phyloP scores from a whole-genome alignment of 2,888 invertebrate species.

The Geophilus truncorum region DNA sequence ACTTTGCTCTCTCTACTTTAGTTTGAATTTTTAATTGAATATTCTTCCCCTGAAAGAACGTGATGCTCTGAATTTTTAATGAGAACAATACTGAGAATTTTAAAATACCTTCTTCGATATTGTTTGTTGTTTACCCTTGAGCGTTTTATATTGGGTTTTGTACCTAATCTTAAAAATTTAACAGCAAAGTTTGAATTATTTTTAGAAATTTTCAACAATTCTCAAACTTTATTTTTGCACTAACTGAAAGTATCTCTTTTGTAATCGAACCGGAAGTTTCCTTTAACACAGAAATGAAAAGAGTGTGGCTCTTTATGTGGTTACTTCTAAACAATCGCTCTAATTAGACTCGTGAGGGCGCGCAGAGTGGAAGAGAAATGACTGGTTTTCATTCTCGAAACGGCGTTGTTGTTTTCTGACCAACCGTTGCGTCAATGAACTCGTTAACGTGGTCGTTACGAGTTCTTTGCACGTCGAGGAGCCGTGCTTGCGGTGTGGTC shows the following conservation, averaged over 20 bases:
- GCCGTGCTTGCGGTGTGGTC: background rate
- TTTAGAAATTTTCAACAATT: background rate
- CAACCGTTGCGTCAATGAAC: background rate
- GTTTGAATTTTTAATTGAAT: background rate
- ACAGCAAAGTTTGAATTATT: background rate
- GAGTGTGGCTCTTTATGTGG: background rate
- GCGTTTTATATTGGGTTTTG: too few species aligned
- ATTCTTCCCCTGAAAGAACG: background rate
- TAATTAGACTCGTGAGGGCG: background rate
- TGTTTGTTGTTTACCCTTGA: background rate
- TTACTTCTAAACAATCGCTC: background rate
- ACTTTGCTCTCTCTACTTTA: background rate
- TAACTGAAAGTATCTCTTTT: too few species aligned
- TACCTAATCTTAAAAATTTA: too few species aligned
- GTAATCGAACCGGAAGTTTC: too few species aligned
- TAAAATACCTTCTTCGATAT: background rate
- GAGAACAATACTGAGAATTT: background rate
- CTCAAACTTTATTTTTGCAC: too few species aligned
- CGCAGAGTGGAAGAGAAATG: background rate
- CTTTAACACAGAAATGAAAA: too few species aligned
- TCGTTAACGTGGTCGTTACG: background rate
- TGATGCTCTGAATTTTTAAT: background rate
- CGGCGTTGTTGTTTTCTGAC: background rate
- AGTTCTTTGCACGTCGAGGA: background rate
- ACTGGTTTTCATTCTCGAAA: background rate